Conservation (phyloP, 2,888 invertebrate species). For the Yponomeuta sedellus region DNA sequence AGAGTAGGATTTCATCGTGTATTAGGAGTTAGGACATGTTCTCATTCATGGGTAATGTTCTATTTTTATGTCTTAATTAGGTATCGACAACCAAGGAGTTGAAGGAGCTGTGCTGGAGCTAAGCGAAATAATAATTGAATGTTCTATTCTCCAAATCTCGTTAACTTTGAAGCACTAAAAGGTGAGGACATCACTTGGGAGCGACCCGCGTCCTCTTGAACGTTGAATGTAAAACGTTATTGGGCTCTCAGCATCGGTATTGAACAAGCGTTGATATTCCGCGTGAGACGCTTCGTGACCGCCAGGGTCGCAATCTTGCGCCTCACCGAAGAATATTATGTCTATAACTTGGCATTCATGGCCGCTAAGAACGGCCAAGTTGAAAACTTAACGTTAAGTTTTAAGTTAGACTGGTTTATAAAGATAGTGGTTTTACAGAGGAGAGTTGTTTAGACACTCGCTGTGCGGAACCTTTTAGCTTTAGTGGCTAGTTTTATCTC, state of each 20-base stretch:
- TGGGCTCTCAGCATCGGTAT: constrained; percentile 36
- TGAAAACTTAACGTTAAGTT: background rate
- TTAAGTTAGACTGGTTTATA: background rate
- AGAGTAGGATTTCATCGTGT: too few species aligned
- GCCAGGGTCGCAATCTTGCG: constrained; percentile 18
- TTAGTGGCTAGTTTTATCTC: background rate
- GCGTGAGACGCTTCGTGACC: constrained; percentile 31
- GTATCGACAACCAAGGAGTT: too few species aligned
- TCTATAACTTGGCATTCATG: background rate
- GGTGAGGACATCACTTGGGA: background rate
- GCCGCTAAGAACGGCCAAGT: background rate
- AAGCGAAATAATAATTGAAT: too few species aligned
- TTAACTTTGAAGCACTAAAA: background rate
- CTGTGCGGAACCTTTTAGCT: constrained; percentile 2
- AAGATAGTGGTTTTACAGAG: background rate
- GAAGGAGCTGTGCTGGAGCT: too few species aligned
- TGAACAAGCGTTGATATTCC: constrained; percentile 34
- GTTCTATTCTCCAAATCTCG: background rate
- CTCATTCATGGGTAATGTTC: too few species aligned
- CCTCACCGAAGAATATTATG: background rate
- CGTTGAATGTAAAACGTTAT: constrained; percentile 55
- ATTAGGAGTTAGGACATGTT: too few species aligned
- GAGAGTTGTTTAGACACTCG: background rate
- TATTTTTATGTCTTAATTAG: too few species aligned
- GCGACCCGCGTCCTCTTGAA: background rate